Evolutionary conservation across 1,140 invertebrate species (phyloP).

Genomic region (Glossosoma conforme): DNA sequence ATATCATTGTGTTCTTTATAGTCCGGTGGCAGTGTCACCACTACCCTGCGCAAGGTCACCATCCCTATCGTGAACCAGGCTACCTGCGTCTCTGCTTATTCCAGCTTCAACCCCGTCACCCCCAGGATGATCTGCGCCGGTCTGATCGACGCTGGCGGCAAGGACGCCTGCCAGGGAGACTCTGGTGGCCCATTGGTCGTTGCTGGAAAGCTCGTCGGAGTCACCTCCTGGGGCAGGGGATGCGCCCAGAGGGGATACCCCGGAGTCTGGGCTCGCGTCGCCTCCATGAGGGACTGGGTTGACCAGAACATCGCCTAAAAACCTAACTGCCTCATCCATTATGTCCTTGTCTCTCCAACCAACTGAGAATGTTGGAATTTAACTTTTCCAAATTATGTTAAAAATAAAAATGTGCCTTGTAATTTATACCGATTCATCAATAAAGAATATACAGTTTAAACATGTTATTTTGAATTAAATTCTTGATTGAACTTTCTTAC

Average conservation of each 20-base stretch:
- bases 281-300: too few relatives aligned
- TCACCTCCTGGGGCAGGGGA: slow-evolving; percentile 46
- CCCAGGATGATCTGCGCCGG: slow-evolving; percentile 53
- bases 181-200: slow-evolving; percentile 37
- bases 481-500: too few relatives aligned
- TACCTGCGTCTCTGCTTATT: slow-evolving; percentile 34
- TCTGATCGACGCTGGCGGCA: slow-evolving; percentile 28
- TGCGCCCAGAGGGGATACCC: slow-evolving; percentile 48
- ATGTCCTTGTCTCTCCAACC: too few relatives aligned
- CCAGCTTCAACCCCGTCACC: slow-evolving; percentile 32
- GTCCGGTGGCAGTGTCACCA: slow-evolving; percentile 24
- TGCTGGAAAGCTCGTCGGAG: slow-evolving; percentile 37
- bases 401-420: too few relatives aligned
- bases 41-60: slow-evolving; percentile 37
- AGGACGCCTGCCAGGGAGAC: slow-evolving; percentile 35
- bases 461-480: too few relatives aligned
- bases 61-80: slow-evolving; percentile 35
- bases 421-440: too few relatives aligned
- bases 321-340: too few relatives aligned
- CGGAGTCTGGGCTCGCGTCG: slow-evolving; percentile 57
- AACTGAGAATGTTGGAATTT: too few relatives aligned
- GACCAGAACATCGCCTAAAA: too few relatives aligned
- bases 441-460: too few relatives aligned
- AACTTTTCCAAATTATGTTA: too few relatives aligned
- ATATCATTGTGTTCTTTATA: slow-evolving; percentile 4